phyloP scores from a whole-genome alignment of 37 sponge, comb jelly and placozoan genomes.

The Axinella damicornis region DNA sequence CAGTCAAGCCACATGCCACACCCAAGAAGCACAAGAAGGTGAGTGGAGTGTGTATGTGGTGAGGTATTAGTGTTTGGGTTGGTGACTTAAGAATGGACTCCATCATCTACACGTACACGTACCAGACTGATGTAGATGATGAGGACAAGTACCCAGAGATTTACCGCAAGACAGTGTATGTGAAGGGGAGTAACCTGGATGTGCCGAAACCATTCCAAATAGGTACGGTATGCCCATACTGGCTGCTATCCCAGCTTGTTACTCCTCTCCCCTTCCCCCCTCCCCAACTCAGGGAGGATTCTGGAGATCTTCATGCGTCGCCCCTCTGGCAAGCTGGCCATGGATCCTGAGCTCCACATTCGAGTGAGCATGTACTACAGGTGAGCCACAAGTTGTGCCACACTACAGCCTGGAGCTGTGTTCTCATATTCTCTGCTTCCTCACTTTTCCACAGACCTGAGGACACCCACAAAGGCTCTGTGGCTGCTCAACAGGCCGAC shows the following conservation, averaged over 20 bases:
- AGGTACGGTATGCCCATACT: slow-evolving; percentile 24
- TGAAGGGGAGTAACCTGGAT: slow-evolving; percentile 88
- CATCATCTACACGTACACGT: not conserved
- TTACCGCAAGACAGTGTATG: slow-evolving; percentile 90
- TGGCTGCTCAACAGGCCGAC: slow-evolving; percentile 60
- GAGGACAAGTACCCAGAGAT: slow-evolving; percentile 78
- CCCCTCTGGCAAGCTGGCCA: slow-evolving; percentile 13
- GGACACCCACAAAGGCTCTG: slow-evolving; percentile 66
- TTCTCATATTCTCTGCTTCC: too few relatives aligned
- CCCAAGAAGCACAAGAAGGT: not conserved
- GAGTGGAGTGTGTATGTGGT: not conserved
- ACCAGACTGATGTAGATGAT: slow-evolving; percentile 30
- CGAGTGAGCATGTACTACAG: slow-evolving; percentile 71
- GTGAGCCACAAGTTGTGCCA: slow-evolving; percentile 3
- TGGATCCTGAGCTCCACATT: slow-evolving; percentile 12
- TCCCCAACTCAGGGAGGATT: slow-evolving; percentile 45
- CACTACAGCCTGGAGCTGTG: too few relatives aligned
- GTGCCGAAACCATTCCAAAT: slow-evolving; percentile 87
- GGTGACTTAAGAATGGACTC: not conserved
- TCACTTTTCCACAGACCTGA: slow-evolving; percentile 57
- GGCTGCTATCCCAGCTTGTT: not conserved
- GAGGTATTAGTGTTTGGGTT: not conserved
- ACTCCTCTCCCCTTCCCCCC: not conserved
- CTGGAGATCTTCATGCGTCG: slow-evolving; percentile 26
- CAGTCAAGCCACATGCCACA: slow-evolving; percentile 1